These are phyloP conservation scores for Aspidiotus destructor DNA, from an alignment of 2,888 invertebrate species.

Conservation along the genomic window DNA sequence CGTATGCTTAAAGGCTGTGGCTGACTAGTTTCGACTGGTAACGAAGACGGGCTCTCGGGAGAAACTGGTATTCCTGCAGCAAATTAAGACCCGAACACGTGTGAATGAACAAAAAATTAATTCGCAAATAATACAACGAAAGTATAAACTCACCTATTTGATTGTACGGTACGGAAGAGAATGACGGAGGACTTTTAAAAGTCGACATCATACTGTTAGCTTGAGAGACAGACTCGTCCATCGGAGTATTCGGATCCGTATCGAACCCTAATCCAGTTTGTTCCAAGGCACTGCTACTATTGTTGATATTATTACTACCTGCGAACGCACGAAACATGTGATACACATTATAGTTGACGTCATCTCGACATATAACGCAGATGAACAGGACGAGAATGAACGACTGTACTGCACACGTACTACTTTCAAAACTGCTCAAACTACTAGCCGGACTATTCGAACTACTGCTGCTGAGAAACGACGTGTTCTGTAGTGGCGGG, in stretches of 20 bases:
- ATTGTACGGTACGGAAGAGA: slow-evolving; percentile 34
- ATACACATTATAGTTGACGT: background rate
- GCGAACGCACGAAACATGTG: background rate
- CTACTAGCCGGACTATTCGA: slow-evolving; percentile 53
- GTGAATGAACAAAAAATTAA: too few relatives aligned
- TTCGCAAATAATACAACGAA: too few relatives aligned
- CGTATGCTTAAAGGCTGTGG: slow-evolving; percentile 38
- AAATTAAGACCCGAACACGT: background rate
- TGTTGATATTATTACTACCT: slow-evolving; percentile 42
- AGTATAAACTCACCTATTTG: slow-evolving; percentile 30
- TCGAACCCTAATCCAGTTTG: slow-evolving; percentile 34
- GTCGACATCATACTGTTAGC: slow-evolving; percentile 52
- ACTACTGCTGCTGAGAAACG: slow-evolving; percentile 39
- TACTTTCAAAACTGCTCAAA: slow-evolving; percentile 60
- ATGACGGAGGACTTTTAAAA: slow-evolving; percentile 49
- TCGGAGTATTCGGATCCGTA: slow-evolving; percentile 39
- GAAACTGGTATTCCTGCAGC: slow-evolving; percentile 37
- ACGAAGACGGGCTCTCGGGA: slow-evolving; percentile 37
- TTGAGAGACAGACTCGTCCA: slow-evolving; percentile 45
- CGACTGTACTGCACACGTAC: slow-evolving; percentile 40
- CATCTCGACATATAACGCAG: too few relatives aligned
- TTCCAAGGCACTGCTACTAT: slow-evolving; percentile 40
- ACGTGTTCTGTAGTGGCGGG: slow-evolving; percentile 34
- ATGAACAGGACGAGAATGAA: too few relatives aligned
- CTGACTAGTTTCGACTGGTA: slow-evolving; percentile 34